Evolutionary conservation across 37 sponge, comb jelly and placozoan genomes (phyloP).

Genomic region (Hormiphora californensis): DNA sequence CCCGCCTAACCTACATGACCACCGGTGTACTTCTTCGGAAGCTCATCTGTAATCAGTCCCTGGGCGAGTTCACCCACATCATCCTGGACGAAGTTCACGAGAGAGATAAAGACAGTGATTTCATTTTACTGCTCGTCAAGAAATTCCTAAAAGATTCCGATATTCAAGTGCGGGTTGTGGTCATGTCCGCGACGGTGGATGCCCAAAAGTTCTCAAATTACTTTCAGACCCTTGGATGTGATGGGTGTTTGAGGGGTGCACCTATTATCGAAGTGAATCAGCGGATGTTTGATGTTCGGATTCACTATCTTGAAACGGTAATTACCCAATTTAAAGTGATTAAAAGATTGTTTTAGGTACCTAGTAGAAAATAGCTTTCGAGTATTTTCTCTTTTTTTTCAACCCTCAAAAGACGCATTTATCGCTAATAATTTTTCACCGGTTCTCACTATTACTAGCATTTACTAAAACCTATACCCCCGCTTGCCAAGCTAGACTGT

Average conservation of each 20-base stretch:
- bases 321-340: too few species aligned
- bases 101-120: constrained; percentile 87
- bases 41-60: constrained; percentile 71
- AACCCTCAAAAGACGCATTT: too few species aligned
- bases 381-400: too few species aligned
- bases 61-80: constrained; percentile 91
- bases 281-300: constrained; percentile 61
- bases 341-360: too few species aligned
- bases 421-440: too few species aligned
- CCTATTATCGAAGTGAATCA: constrained; percentile 74
- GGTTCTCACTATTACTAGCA: too few species aligned
- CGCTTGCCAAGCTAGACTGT: too few species aligned
- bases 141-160: constrained; percentile 72
- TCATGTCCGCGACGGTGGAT: constrained; percentile 96
- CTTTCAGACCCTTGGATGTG: constrained; percentile 53
- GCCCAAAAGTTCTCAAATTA: constrained; percentile 67
- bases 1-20: constrained; percentile 82
- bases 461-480: too few species aligned
- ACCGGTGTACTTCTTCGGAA: constrained; percentile 89
- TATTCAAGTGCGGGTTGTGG: constrained; percentile 57
- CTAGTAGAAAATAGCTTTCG: too few species aligned
- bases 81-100: constrained; percentile 97
- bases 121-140: constrained; percentile 76
- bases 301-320: constrained; percentile 77
- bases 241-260: constrained; percentile 57